Evolutionary conservation across 1,140 invertebrate species (phyloP), one percentile per base, ranked within the genome.

Genomic region (Akabosia matsudoensis): DNA sequence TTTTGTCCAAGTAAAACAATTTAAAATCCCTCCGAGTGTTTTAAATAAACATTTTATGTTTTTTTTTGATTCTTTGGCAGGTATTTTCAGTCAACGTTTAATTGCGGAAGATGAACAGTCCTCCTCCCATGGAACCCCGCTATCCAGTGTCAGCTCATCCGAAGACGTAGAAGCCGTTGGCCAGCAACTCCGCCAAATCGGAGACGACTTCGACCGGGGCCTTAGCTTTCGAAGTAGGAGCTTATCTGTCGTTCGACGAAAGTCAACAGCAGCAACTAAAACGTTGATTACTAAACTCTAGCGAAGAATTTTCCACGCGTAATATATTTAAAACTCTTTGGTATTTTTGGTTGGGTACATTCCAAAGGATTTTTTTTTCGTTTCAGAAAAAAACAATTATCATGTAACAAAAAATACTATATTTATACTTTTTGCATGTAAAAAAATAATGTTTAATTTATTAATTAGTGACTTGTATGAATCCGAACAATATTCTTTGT

Each of bases 131-230:
- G 22, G 54, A 13, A 64, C 10, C n/a, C n/a, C n/a, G n/a, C n/a
- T n/a, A n/a, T n/a, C n/a, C n/a, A 54, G 33, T 7, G 61, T 13
- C 33, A 70, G 51, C 18, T 13, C 16, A 16, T 33, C 30, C 13
- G 3, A 13, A 26, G 34, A 26, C 4, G 61, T 34, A n/a, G 24
- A 22, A 13, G 33, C 7, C 67, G 31, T 74, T 24, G 71, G 71
- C 1, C 71, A 74, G 71, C 33, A 74, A 64, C 61, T 77, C 0
- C 28, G 76, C n/a, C 13, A 26, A 24, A 77, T 77, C 70, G 76
- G 52, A 18, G 76, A 77, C 33, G 76, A 77, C 26, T 67, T 77
- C 14, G 76, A 77, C n/a, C 34, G 37, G 2, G 33, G 64, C 33
- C 1, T 24, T 2, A 24, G 22, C 14, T 18, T 33, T 26, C 67